Evolutionary conservation across 2,113 vertebrate genomes (phyloP).

Genomic region (Narcine bancroftii): DNA sequence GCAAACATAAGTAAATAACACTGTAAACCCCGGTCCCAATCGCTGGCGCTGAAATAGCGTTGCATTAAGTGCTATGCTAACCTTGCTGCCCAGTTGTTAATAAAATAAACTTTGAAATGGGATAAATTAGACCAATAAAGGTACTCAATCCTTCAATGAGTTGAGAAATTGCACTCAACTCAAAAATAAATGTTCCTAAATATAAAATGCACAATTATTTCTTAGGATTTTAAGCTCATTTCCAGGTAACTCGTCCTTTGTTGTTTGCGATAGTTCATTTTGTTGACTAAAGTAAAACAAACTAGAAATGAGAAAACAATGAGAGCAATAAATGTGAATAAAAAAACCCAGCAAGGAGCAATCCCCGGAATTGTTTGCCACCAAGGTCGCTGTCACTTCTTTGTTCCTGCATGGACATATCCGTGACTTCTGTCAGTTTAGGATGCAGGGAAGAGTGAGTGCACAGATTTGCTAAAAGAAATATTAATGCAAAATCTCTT

Average conservation of each 20-base stretch:
- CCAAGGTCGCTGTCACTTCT: not conserved
- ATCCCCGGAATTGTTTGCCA: too few relatives aligned
- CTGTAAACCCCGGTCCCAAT: too few relatives aligned
- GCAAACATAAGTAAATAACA: too few relatives aligned
- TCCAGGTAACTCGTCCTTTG: not conserved
- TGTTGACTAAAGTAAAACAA: not conserved
- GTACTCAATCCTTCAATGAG: not conserved
- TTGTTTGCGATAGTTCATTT: not conserved
- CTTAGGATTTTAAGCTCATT: not conserved
- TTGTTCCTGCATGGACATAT: not conserved
- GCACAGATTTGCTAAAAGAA: not conserved
- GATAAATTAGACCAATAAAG: not conserved
- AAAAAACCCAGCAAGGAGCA: not conserved
- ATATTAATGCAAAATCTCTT: not conserved
- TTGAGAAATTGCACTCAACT: not conserved
- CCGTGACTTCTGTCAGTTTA: not conserved
- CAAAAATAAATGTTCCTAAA: not conserved
- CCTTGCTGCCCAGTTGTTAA: too few relatives aligned
- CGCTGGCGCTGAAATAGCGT: too few relatives aligned
- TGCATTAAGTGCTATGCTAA: too few relatives aligned
- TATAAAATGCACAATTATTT: not conserved
- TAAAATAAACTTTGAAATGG: not conserved
- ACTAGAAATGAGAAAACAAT: not conserved
- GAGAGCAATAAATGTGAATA: too few relatives aligned
- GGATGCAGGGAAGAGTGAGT: not conserved